phyloP scores from a whole-genome alignment of 2,888 invertebrate species.

The Hirtodrosophila confusa region DNA sequence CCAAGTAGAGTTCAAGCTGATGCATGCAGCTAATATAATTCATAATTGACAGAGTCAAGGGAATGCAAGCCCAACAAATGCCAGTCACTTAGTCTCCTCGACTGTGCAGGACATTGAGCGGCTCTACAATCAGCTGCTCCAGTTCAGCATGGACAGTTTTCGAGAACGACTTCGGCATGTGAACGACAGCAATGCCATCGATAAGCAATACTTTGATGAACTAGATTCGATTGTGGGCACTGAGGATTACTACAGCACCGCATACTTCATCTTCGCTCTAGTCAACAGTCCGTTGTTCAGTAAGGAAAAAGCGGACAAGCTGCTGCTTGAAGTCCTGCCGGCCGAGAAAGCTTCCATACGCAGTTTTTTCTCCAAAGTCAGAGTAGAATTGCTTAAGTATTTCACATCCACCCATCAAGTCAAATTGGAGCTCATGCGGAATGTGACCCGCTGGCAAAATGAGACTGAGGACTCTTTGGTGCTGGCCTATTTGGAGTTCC shows the following conservation, averaged over 20 bases:
- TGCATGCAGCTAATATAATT: background rate
- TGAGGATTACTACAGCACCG: conserved; percentile 57
- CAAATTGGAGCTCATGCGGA: conserved; percentile 30
- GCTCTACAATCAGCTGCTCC: too few species aligned
- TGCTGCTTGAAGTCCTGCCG: too few species aligned
- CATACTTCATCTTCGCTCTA: conserved; percentile 54
- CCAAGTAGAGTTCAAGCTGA: background rate
- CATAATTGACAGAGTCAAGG: conserved; percentile 24
- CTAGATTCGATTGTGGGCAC: conserved; percentile 32
- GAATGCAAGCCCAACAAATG: background rate
- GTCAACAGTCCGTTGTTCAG: conserved; percentile 40
- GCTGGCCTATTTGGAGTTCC: conserved; percentile 43
- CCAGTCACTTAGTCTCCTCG: background rate
- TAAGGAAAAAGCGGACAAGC: background rate
- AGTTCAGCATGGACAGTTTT: too few species aligned
- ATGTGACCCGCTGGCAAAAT: conserved; percentile 35
- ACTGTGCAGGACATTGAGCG: conserved; percentile 16
- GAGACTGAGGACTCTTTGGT: conserved; percentile 42
- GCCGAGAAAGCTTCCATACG: conserved; percentile 26
- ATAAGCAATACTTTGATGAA: conserved; percentile 51
- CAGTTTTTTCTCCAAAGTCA: conserved; percentile 21
- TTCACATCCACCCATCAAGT: conserved; percentile 26
- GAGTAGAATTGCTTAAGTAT: conserved; percentile 28
- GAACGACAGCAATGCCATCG: conserved; percentile 35
- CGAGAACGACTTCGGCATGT: conserved; percentile 11